Evolutionary conservation across 2,113 vertebrate species (phyloP), one percentile per base, ranked within the genome.

Genomic region (Pagrus major): DNA sequence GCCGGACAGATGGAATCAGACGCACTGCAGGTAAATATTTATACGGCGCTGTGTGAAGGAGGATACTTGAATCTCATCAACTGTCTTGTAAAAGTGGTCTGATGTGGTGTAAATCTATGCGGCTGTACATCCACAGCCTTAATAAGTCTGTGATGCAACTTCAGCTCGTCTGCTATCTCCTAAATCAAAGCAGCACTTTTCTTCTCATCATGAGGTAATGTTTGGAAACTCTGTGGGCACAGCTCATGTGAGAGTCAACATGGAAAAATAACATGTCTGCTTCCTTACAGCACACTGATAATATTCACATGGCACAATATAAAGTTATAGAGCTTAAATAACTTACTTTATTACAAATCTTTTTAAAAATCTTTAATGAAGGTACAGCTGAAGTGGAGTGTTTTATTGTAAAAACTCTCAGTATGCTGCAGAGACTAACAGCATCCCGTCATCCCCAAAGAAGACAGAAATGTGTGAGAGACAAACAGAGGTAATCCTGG

Each of bases 1-100:
- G 71, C 58, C 75, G 89, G 92, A 92, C 91, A 88, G 91, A 93
- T 89, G 92, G 87, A 89, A 59, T 80, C 79, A 58, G 83, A 83
- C 80, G 80, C 86, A 84, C 84, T 82, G 83, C 88, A 89, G 91
- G 91, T 93, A 92, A 94, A 92, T 93, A 93, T 93, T 93, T 92
- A 93, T 92, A 87, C 10, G 54, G 46, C 9, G 86, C 52, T 2
- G 73, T 47, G 80, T 71, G 73, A 82, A 84, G 60, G 76, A 86
- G 85, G 87, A 92, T 72, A 47, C 86, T 84, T 71, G 73, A 86
- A 86, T 83, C 88, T 89, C 86, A 83, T 93, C 82, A 81, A 72
- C 86, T 83, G 85, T 85, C 87, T 82, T 86, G 83, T 91, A 84
- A 90, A 90, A 80, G 35, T 37, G 71, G 33, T 66, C 18, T 76